phyloP scores from a whole-genome alignment of 2,113 vertebrate genomes.

The Hyaena hyaena region DNA sequence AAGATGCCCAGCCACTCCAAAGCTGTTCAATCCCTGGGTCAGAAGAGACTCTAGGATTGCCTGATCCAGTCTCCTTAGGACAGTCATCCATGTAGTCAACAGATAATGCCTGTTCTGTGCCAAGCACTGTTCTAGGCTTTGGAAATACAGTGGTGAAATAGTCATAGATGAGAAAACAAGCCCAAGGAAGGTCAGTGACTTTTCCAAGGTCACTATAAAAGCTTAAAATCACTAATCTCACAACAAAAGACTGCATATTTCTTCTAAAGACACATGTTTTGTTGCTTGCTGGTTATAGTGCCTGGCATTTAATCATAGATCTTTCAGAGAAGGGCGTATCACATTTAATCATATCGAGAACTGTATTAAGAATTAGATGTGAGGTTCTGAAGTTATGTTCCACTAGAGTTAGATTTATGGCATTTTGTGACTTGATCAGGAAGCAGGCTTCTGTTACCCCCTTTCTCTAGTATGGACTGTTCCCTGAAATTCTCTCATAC shows the following conservation, averaged over 20 bases:
- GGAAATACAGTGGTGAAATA: neutral
- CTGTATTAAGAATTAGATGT: neutral
- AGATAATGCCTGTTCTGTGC: neutral
- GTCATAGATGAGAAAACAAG: neutral
- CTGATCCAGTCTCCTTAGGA: neutral
- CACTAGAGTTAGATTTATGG: neutral
- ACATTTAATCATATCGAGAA: conserved; percentile 13
- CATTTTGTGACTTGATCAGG: conserved; percentile 13
- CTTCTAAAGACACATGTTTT: neutral
- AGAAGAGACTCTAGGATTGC: neutral
- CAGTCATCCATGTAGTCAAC: neutral
- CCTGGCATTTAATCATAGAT: neutral
- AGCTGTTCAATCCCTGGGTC: neutral
- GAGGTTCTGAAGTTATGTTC: conserved; percentile 25
- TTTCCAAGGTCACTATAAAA: neutral
- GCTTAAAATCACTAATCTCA: neutral
- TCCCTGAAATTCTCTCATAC: neutral
- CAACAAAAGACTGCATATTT: neutral
- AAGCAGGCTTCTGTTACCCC: neutral
- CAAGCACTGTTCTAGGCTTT: neutral
- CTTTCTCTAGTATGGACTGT: neutral
- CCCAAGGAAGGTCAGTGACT: neutral
- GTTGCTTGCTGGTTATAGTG: conserved; percentile 7
- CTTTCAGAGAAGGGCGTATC: conserved; percentile 17
- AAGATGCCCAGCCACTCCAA: neutral